A percentile compares a stretch with the other conserved stretches of the same genome.
phyloP scores from a whole-genome alignment of 35 echinoderm and acorn worm genomes.

The Ophiothrix spiculata region DNA sequence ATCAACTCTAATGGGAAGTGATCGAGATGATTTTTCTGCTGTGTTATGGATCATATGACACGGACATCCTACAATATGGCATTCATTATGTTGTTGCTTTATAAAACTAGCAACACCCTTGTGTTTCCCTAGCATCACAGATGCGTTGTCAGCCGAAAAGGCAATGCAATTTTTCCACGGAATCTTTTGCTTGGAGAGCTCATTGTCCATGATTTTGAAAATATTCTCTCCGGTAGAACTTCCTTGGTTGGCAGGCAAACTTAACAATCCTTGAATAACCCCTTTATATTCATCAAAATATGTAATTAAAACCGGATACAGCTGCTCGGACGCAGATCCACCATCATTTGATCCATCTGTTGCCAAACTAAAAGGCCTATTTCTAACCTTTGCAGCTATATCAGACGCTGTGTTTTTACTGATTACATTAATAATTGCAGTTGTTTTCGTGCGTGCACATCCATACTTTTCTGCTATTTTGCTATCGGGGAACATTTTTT shows the following conservation, averaged over 20 bases:
- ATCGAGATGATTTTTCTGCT: conserved; percentile 17
- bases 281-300: too few species aligned
- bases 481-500: too few species aligned
- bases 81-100: too few species aligned
- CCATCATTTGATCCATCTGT: conserved; percentile 41
- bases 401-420: conserved; percentile 20
- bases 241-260: too few species aligned
- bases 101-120: not conserved
- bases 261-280: too few species aligned
- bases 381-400: not conserved
- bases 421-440: conserved; percentile 19
- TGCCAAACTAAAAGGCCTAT: conserved; percentile 9
- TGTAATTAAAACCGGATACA: conserved; percentile 52
- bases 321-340: conserved; percentile 33
- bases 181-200: conserved; percentile 24
- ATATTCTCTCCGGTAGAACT: conserved; percentile 30
- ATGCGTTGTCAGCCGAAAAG: conserved; percentile 19
- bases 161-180: conserved; percentile 31
- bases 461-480: conserved; percentile 27
- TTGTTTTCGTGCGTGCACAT: conserved; percentile 24
- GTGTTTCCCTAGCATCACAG: not conserved
- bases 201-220: conserved; percentile 2
- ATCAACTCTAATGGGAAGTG: not conserved
- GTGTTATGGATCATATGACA: not conserved
- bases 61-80: too few species aligned